A percentile compares a stretch with the other conserved stretches of the same genome.
These are phyloP conservation scores for Oscheius sp. DNA, from an alignment of 2,888 invertebrate genomes.

Conservation along the genomic window DNA sequence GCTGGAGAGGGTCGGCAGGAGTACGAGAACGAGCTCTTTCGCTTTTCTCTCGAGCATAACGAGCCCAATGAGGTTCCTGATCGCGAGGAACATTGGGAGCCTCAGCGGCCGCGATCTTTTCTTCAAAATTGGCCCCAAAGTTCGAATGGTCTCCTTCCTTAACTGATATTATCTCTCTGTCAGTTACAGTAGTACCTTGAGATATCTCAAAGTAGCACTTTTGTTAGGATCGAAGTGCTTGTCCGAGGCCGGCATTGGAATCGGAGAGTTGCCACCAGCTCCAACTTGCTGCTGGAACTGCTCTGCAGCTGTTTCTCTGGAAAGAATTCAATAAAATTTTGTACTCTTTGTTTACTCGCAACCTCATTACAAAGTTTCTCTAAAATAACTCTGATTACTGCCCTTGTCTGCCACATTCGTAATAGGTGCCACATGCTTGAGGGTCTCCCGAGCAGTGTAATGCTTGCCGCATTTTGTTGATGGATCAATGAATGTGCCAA, in stretches of 20 bases:
- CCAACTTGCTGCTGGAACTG: conserved; percentile 60
- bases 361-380: neutral
- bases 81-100: conserved; percentile 54
- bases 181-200: conserved; percentile 39
- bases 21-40: conserved; percentile 56
- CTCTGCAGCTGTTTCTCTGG: conserved; percentile 59
- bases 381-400: neutral
- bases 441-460: conserved; percentile 4
- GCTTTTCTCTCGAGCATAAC: conserved; percentile 59
- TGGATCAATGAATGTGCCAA: conserved; percentile 26
- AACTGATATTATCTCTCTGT: neutral
- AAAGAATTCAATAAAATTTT: conserved; percentile 16
- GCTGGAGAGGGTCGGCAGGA: conserved; percentile 46
- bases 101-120: conserved; percentile 60
- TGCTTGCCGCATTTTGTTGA: conserved; percentile 27
- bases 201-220: conserved; percentile 57
- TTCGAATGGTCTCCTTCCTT: conserved; percentile 47
- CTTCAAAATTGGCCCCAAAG: conserved; percentile 58
- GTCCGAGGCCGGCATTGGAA: conserved; percentile 53
- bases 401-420: conserved; percentile 23
- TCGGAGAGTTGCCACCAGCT: conserved; percentile 45
- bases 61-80: conserved; percentile 57
- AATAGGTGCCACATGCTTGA: conserved; percentile 33
- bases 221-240: conserved; percentile 62
- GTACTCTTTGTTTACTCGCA: neutral